A percentile compares a stretch with the other conserved stretches of the same genome.
These are phyloP conservation scores for Tachina lurida DNA, from an alignment of 2,888 invertebrate genomes.

Conservation along the genomic window DNA sequence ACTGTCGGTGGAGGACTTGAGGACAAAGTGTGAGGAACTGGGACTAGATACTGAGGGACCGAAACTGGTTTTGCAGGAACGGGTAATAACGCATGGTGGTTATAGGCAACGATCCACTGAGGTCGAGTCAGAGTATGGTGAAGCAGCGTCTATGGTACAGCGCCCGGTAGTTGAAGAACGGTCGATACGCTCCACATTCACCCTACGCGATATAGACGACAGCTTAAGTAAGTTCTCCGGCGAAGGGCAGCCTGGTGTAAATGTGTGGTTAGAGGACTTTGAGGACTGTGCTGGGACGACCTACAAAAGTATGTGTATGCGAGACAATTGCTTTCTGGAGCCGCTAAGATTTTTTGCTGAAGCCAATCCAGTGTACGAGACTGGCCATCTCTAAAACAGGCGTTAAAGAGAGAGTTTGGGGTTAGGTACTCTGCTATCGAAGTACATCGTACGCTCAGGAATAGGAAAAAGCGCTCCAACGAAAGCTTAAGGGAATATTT, in stretches of 20 bases:
- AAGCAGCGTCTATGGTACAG: background rate
- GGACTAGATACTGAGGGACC: background rate
- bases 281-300: conserved; percentile 61
- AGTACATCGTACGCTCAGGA: conserved; percentile 43
- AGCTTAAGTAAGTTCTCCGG: conserved; percentile 44
- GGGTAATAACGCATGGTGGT: conserved; percentile 7
- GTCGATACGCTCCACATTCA: background rate
- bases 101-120: background rate
- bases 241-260: conserved; percentile 9
- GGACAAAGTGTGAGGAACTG: background rate
- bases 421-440: conserved; percentile 41
- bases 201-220: background rate
- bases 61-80: background rate
- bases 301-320: conserved; percentile 62
- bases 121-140: background rate
- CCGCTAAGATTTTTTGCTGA: conserved; percentile 63
- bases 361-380: conserved; percentile 35
- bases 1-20: conserved; percentile 2
- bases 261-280: conserved; percentile 29
- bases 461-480: too few species aligned
- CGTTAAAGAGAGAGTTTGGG: conserved; percentile 57
- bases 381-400: conserved; percentile 38
- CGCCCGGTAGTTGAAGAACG: background rate
- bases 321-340: conserved; percentile 54
- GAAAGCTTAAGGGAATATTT: background rate